Percentiles rank a stretch among this genome's conserved stretches.
Evolutionary conservation across 2,797 vertebrate genomes (phyloP).

Genomic region (Myotis pilosus): DNA sequence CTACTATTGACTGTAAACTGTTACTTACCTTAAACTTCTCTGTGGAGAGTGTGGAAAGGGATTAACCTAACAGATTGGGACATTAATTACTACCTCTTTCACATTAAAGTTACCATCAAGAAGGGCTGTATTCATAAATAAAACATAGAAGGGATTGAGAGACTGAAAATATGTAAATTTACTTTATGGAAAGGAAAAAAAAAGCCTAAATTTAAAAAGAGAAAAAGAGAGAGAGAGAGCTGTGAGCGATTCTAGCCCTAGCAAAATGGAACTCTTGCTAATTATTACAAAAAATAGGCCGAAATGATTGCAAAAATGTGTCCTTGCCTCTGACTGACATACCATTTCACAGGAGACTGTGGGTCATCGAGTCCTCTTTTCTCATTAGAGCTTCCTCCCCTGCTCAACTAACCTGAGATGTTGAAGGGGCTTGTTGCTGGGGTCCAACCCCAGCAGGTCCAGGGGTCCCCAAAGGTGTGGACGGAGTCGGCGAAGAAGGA

Average conservation of each 20-base stretch:
- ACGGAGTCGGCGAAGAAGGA: no score
- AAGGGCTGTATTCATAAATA: slow-evolving; percentile 87
- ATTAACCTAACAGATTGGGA: slow-evolving; percentile 83
- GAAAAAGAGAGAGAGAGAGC: slow-evolving; percentile 60
- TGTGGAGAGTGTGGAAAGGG: slow-evolving; percentile 79
- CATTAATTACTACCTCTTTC: slow-evolving; percentile 85
- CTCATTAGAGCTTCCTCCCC: slow-evolving; percentile 67
- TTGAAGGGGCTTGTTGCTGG: slow-evolving; percentile 69
- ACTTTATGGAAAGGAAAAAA: slow-evolving; percentile 73
- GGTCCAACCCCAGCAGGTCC: no score
- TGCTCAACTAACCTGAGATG: slow-evolving; percentile 66
- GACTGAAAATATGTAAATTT: slow-evolving; percentile 84
- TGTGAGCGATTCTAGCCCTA: slow-evolving; percentile 80
- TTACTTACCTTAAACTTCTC: slow-evolving; percentile 87
- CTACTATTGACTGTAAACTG: slow-evolving; percentile 86
- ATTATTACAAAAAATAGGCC: slow-evolving; percentile 83
- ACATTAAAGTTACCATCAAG: slow-evolving; percentile 83
- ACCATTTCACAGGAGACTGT: slow-evolving; percentile 57
- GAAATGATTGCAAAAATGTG: slow-evolving; percentile 80
- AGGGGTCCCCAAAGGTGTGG: no score
- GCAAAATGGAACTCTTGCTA: slow-evolving; percentile 84
- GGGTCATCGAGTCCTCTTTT: slow-evolving; percentile 71
- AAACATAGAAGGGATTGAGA: slow-evolving; percentile 84
- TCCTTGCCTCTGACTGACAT: slow-evolving; percentile 82
- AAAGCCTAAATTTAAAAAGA: slow-evolving; percentile 79